Evolutionary conservation across 1,140 invertebrate genomes (phyloP).

Genomic region (Diprion similis): DNA sequence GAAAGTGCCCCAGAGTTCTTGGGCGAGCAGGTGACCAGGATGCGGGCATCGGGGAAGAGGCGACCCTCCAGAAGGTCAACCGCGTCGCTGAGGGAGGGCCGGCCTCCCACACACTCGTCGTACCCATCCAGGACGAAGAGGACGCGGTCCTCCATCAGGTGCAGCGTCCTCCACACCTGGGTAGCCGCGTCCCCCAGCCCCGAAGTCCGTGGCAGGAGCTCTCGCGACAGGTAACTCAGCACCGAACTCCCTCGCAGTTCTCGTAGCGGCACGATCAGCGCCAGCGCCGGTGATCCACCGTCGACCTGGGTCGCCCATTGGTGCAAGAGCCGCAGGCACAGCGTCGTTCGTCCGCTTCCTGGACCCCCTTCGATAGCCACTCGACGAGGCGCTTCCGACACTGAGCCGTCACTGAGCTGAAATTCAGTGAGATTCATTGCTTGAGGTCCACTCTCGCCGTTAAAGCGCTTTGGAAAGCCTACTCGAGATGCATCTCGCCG

Average conservation of each 20-base stretch:
- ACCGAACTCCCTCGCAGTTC: slow-evolving; percentile 59
- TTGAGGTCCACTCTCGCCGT: background rate
- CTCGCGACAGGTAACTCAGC: slow-evolving; percentile 58
- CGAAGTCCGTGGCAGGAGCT: slow-evolving; percentile 56
- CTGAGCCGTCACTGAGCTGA: slow-evolving; percentile 57
- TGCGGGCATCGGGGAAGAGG: slow-evolving; percentile 63
- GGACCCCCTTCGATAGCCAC: slow-evolving; percentile 63
- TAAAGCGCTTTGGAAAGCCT: background rate
- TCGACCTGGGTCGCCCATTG: slow-evolving; percentile 63
- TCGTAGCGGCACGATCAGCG: slow-evolving; percentile 63
- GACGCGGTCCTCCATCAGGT: slow-evolving; percentile 60
- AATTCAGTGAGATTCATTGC: slow-evolving; percentile 14
- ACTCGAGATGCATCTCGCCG: slow-evolving; percentile 17
- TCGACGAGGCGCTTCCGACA: slow-evolving; percentile 58
- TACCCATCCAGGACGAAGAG: slow-evolving; percentile 66
- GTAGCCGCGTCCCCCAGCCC: slow-evolving; percentile 43
- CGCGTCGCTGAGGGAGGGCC: slow-evolving; percentile 57
- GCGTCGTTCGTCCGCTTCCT: slow-evolving; percentile 62
- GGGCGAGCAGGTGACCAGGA: slow-evolving; percentile 62
- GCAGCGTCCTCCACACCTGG: slow-evolving; percentile 56
- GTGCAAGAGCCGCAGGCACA: slow-evolving; percentile 62
- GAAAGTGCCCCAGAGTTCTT: slow-evolving; percentile 45
- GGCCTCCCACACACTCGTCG: slow-evolving; percentile 58
- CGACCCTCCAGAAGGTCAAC: slow-evolving; percentile 63
- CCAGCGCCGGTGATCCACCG: slow-evolving; percentile 51